Evolutionary conservation across 1,140 invertebrate genomes (phyloP).

Genomic region (Tetragnatha versicolor): DNA sequence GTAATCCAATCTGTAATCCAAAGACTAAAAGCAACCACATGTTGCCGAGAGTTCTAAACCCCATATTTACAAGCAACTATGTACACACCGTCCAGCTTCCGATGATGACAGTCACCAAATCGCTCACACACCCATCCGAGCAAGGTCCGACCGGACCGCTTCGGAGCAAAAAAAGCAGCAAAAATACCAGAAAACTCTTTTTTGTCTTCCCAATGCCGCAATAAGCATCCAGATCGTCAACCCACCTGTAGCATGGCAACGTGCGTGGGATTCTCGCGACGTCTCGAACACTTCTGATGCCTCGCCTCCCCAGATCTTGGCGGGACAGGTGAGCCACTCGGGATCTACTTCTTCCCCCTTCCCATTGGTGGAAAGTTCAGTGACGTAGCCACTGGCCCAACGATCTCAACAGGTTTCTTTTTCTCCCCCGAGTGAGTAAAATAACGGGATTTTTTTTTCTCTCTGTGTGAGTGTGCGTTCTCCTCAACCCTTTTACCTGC

Average conservation of each 20-base stretch:
- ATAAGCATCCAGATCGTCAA: neutral
- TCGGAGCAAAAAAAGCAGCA: neutral
- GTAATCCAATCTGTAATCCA: constrained; percentile 51
- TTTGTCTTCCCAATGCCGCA: neutral
- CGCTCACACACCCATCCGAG: constrained; percentile 38
- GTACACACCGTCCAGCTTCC: constrained; percentile 15
- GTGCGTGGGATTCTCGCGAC: constrained; percentile 11
- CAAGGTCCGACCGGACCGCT: neutral
- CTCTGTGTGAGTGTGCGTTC: neutral
- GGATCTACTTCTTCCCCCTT: constrained; percentile 1
- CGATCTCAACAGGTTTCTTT: constrained; percentile 41
- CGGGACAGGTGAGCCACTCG: constrained; percentile 43
- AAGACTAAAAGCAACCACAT: constrained; percentile 31
- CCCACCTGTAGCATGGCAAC: constrained; percentile 9
- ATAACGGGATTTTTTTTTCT: constrained; percentile 22
- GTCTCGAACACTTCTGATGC: neutral
- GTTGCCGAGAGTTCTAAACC: neutral
- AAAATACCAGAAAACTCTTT: neutral
- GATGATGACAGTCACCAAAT: constrained; percentile 12
- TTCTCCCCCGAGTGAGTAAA: constrained; percentile 19
- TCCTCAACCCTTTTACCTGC: constrained; percentile 7
- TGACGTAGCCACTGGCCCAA: constrained; percentile 45
- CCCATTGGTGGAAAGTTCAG: constrained; percentile 17
- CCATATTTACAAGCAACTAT: constrained; percentile 46
- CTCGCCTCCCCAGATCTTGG: neutral